Conservation (phyloP, 2,797 vertebrate species). For the Leptoclinus maculatus region DNA sequence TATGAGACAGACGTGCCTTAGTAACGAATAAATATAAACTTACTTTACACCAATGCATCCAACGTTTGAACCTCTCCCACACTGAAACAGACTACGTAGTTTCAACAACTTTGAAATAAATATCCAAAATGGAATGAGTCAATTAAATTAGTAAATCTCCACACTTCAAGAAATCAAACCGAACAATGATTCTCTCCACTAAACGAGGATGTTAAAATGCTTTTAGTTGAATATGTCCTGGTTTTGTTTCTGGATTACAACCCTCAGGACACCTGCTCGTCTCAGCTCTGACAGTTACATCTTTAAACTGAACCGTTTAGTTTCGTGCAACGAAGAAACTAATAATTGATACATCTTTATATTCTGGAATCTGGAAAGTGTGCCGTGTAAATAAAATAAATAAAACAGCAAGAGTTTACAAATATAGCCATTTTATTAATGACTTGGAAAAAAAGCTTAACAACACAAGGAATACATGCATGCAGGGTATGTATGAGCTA, state of each 20-base stretch:
- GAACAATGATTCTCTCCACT: neutral
- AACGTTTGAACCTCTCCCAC: too few species aligned
- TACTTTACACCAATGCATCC: neutral
- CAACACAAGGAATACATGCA: constrained; percentile 84
- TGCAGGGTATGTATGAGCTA: constrained; percentile 82
- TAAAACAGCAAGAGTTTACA: constrained; percentile 71
- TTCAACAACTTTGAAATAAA: neutral
- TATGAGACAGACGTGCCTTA: neutral
- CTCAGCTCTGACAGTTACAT: neutral
- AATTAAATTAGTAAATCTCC: neutral
- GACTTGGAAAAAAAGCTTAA: constrained; percentile 84
- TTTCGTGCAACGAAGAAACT: too few species aligned
- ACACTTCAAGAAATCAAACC: neutral
- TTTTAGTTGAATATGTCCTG: neutral
- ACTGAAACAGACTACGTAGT: neutral
- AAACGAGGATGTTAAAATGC: neutral
- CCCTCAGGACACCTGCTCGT: too few species aligned
- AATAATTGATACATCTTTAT: neutral
- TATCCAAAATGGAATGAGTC: neutral
- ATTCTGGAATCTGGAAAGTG: neutral
- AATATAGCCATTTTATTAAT: constrained; percentile 91
- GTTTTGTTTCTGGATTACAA: neutral
- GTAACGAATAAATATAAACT: neutral
- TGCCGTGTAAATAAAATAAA: neutral
- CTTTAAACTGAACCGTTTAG: neutral